Evolutionary conservation across 2,888 invertebrate species (phyloP).

Genomic region (Choristoneura rosaceana): DNA sequence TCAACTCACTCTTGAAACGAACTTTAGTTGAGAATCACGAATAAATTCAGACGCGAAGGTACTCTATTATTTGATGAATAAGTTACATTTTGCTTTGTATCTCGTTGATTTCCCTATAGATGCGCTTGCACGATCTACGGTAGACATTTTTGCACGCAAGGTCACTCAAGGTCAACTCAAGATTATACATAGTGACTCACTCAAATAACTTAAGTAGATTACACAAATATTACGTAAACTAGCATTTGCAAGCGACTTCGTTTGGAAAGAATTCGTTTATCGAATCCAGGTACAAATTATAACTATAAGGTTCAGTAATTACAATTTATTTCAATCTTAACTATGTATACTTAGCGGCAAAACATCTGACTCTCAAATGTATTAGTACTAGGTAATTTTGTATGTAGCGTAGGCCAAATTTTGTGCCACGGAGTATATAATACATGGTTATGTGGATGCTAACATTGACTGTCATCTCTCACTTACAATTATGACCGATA

Average conservation of each 20-base stretch:
- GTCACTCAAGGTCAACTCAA: conserved; percentile 19
- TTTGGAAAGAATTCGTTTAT: too few relatives aligned
- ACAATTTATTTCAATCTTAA: too few relatives aligned
- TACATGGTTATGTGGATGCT: background rate
- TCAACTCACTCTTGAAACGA: too few relatives aligned
- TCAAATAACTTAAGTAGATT: background rate
- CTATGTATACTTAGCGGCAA: too few relatives aligned
- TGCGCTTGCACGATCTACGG: background rate
- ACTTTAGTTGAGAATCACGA: too few relatives aligned
- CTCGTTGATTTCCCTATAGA: background rate
- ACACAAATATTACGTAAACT: too few relatives aligned
- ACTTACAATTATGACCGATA: conserved; percentile 3
- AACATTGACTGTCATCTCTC: background rate
- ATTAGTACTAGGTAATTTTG: too few relatives aligned
- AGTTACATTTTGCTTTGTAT: background rate
- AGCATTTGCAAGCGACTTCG: too few relatives aligned
- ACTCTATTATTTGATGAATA: background rate
- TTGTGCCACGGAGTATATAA: background rate
- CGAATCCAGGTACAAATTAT: too few relatives aligned
- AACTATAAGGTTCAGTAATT: too few relatives aligned
- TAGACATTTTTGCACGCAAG: conserved; percentile 20
- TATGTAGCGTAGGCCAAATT: too few relatives aligned
- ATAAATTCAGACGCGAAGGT: background rate
- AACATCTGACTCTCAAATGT: too few relatives aligned
- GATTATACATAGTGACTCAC: conserved; percentile 24